These are phyloP conservation scores for Oscheius sp. DNA, from an alignment of 2,888 invertebrate genomes.

Conservation along the genomic window DNA sequence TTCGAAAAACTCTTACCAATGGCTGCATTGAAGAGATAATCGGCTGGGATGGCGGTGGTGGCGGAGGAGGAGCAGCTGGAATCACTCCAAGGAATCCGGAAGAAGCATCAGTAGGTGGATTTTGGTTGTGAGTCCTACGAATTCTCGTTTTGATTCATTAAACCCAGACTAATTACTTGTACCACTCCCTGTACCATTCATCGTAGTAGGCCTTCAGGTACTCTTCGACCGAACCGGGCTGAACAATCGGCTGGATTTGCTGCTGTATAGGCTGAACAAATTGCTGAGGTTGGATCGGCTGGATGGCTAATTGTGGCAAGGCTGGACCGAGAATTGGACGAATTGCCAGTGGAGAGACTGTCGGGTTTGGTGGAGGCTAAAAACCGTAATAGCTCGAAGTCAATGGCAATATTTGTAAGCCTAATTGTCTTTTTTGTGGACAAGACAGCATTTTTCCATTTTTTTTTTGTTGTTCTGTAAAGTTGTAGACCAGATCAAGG, in stretches of 20 bases:
- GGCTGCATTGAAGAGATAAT: too few relatives aligned
- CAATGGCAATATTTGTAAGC: too few relatives aligned
- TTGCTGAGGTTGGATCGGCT: constrained; percentile 6
- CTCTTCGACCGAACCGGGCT: constrained; percentile 10
- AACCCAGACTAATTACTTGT: neutral
- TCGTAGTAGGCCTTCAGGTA: constrained; percentile 31
- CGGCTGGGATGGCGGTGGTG: neutral
- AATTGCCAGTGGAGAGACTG: neutral
- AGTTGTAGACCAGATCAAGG: too few relatives aligned
- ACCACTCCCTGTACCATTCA: constrained; percentile 32
- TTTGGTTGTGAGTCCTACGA: constrained; percentile 25
- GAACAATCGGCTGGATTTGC: constrained; percentile 3
- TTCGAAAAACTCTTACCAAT: too few relatives aligned
- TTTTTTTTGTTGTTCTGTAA: too few relatives aligned
- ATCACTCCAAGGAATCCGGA: constrained; percentile 26
- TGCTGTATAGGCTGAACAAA: neutral
- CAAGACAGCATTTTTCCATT: neutral
- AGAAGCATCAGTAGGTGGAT: constrained; percentile 5
- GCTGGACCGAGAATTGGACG: neutral
- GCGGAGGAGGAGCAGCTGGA: constrained; percentile 2
- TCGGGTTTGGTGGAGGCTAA: neutral
- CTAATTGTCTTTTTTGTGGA: neutral
- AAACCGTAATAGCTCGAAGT: neutral
- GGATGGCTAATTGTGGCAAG: neutral
- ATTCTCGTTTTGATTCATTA: too few relatives aligned